Evolutionary conservation across 2,113 vertebrate species (phyloP).

Genomic region (Dryoscopus gambensis): DNA sequence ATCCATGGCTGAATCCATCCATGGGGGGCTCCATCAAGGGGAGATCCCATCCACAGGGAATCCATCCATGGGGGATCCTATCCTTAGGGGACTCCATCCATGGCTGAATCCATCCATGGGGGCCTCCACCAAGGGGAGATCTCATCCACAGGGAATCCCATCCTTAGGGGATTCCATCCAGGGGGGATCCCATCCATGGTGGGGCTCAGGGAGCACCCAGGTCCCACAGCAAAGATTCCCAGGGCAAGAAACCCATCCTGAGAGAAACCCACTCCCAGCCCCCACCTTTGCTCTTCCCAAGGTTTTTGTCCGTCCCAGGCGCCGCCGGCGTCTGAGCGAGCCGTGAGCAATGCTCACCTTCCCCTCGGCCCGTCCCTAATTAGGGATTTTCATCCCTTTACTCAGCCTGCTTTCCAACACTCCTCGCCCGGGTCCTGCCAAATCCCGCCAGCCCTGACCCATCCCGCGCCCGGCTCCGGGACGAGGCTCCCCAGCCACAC

Average conservation of each 20-base stretch:
- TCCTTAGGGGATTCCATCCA: accelerated
- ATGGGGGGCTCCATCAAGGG: no score
- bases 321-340: accelerated
- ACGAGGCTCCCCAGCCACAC: neutral
- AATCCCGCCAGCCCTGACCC: neutral
- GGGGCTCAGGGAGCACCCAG: neutral
- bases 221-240: neutral
- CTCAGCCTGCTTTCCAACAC: neutral
- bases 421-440: neutral
- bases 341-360: neutral
- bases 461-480: neutral
- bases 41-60: no score
- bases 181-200: neutral
- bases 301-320: neutral
- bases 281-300: accelerated
- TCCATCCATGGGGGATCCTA: neutral
- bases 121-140: no score
- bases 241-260: accelerated
- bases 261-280: accelerated
- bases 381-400: neutral
- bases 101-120: neutral
- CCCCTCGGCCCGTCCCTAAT: neutral
- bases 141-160: neutral
- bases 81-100: neutral
- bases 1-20: no score